Evolutionary conservation across 2,888 invertebrate genomes (phyloP), one percentile per base, ranked within the genome.

Genomic region (Orthosia cruda): DNA sequence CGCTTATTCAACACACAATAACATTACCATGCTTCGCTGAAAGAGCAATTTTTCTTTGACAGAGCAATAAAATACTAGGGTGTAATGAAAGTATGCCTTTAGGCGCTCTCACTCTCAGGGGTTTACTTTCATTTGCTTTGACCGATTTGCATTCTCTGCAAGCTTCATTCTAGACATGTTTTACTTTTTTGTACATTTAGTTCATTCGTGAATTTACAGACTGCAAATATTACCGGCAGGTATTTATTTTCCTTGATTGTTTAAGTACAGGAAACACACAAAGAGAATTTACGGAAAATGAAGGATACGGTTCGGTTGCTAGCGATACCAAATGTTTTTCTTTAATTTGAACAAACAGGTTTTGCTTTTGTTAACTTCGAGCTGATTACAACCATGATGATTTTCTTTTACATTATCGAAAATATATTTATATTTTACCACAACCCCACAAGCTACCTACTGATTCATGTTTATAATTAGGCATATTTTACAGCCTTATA

Each of bases 41-140:
- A 86, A 87, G 79, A 84, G 77, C 75, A 84, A 80, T 82, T 84
- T 87, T 87, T 79, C 88, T 87, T 84, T 84, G 86, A 84, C 88
- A 82, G 81, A 68, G 80, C 79, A 79, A 82, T 82, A 87, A 87
- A 82, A 84, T 82, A 79, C 80, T 71, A 77, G 75, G 74, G 76
- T 80, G 75, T 84, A 82, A 87, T 86, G 80, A 79, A 84, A 87
- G 84, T 84, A 84, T 67, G 55, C 73, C 77, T 85, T 58, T 40
- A 73, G 68, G 77, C 68, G 71, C 63, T 66, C 66, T 73, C 52
- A 18, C 63, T 66, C 66, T 73, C 55, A 18, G 54, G 62, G 65
- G 59, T 58, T 69, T 76, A 74, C 61, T 74, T 76, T 74, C 69
- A 66, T 77, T 85, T 67, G 69, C 64, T 71, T 70, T 73, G 50